Conservation (phyloP, 1,140 invertebrate genomes). For the Helicoverpa zea region DNA sequence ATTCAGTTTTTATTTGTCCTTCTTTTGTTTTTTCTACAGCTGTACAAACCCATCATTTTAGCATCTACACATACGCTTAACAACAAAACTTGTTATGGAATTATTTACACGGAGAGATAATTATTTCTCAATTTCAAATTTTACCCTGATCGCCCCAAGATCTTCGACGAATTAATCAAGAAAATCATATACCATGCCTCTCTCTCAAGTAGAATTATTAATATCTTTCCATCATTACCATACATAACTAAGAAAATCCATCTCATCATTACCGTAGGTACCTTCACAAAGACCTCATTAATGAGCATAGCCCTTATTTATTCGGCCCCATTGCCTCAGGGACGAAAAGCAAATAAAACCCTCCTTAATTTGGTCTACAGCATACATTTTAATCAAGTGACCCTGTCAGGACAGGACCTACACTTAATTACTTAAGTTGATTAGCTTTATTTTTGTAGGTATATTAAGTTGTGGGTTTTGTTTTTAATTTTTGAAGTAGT, state of each 20-base stretch:
- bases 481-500: constrained; percentile 11
- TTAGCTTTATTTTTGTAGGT: constrained; percentile 22
- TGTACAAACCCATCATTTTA: too few relatives aligned
- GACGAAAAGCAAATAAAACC: constrained; percentile 69
- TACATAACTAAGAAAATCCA: neutral
- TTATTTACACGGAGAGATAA: too few relatives aligned
- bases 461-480: neutral
- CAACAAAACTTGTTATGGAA: too few relatives aligned
- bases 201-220: too few relatives aligned
- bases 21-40: neutral
- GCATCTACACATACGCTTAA: too few relatives aligned
- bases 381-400: constrained; percentile 76
- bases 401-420: constrained; percentile 45
- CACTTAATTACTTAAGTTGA: constrained; percentile 52
- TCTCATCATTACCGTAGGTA: neutral
- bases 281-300: constrained; percentile 32
- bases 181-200: too few relatives aligned
- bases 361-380: constrained; percentile 73
- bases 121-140: too few relatives aligned
- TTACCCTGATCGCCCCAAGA: too few relatives aligned
- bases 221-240: constrained; percentile 1
- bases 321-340: constrained; percentile 61
- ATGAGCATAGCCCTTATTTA: constrained; percentile 50
- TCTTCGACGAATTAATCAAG: too few relatives aligned
- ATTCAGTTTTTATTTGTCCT: neutral